phyloP scores from a whole-genome alignment of 2,888 invertebrate genomes.

The Emmelina monodactyla region DNA sequence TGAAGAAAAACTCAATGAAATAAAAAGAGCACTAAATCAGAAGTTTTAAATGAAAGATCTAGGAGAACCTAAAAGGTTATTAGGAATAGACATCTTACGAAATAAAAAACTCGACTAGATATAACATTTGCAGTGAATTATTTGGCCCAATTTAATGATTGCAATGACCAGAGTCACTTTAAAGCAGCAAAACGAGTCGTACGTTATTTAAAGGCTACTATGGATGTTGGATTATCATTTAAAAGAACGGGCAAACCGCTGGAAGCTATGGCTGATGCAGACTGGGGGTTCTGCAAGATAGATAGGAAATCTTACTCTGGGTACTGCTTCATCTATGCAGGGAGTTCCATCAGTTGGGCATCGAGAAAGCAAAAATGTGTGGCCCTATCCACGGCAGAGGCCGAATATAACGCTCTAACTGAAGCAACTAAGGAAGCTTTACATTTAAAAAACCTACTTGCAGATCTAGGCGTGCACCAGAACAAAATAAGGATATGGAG shows the following conservation, averaged over 20 bases:
- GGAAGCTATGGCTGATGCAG: neutral
- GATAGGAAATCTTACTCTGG: neutral
- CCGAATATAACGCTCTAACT: conserved; percentile 3
- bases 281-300: neutral
- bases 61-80: neutral
- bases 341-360: neutral
- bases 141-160: neutral
- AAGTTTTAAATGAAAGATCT: neutral
- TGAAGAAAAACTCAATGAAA: neutral
- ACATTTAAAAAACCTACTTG: neutral
- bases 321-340: neutral
- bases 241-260: neutral
- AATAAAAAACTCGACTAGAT: neutral
- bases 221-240: neutral
- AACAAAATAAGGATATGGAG: neutral
- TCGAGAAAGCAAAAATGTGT: neutral
- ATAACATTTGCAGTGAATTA: neutral
- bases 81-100: neutral
- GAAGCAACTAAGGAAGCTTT: conserved; percentile 2
- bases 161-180: neutral
- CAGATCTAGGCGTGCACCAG: neutral
- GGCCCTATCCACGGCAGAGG: neutral
- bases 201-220: neutral
- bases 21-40: neutral
- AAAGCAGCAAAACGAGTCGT: neutral